Evolutionary conservation across 37 sponge, comb jelly and placozoan species (phyloP).

Genomic region (Ianthella basta): DNA sequence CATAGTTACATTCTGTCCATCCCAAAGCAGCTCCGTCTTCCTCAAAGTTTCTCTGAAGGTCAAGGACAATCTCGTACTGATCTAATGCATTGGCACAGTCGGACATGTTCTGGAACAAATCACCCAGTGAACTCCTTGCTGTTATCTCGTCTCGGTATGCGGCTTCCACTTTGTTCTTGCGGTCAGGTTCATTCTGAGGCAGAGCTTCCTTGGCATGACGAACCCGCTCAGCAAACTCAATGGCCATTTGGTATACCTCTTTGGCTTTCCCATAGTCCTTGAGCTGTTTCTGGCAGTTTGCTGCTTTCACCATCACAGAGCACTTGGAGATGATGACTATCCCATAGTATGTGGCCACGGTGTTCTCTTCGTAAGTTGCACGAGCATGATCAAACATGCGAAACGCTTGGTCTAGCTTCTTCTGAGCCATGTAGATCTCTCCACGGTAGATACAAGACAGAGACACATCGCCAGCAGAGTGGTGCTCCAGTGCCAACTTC

Average conservation of each 20-base stretch:
- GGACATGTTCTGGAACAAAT: constrained; percentile 60
- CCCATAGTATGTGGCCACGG: constrained; percentile 25
- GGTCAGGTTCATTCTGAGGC: background rate
- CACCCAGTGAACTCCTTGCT: constrained; percentile 58
- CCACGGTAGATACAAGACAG: constrained; percentile 65
- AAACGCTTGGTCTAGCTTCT: constrained; percentile 37
- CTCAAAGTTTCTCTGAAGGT: constrained; percentile 30
- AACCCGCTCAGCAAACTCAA: background rate
- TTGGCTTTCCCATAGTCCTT: background rate
- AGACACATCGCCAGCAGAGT: constrained; percentile 35
- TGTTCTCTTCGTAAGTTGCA: constrained; percentile 10
- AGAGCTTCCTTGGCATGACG: background rate
- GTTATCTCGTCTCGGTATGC: constrained; percentile 32
- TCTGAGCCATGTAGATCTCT: constrained; percentile 36
- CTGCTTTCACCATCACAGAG: constrained; percentile 25
- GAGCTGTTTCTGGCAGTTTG: constrained; percentile 11
- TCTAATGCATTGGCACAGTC: constrained; percentile 50
- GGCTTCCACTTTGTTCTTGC: background rate
- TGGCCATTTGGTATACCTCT: constrained; percentile 19
- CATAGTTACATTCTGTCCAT: constrained; percentile 79
- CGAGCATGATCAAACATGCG: constrained; percentile 40
- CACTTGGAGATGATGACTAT: constrained; percentile 42
- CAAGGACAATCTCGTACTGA: constrained; percentile 50
- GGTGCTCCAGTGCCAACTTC: constrained; percentile 8
- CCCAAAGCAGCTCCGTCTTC: constrained; percentile 51